Evolutionary conservation across 2,797 vertebrate species (phyloP).

Genomic region (Lagocephalus sceleratus): DNA sequence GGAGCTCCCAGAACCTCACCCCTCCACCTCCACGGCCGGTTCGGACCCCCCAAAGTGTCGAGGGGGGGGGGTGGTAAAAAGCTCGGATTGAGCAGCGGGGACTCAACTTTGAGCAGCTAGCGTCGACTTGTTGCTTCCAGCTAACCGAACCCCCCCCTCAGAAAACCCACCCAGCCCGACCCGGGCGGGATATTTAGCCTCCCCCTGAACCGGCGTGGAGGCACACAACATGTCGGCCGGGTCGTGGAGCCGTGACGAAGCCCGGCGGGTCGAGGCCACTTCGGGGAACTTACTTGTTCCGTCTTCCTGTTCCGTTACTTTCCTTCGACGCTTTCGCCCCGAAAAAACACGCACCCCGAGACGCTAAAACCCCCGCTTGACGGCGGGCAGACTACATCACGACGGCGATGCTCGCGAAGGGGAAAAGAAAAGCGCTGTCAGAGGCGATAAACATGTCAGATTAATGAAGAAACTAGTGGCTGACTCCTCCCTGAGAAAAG

Average conservation of each 20-base stretch:
- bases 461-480: conserved; percentile 63
- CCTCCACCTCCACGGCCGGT: background rate
- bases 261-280: conserved; percentile 55
- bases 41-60: too few relatives aligned
- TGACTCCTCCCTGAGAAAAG: conserved; percentile 75
- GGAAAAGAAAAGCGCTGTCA: conserved; percentile 26
- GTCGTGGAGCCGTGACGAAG: conserved; percentile 47
- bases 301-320: conserved; percentile 70
- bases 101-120: conserved; percentile 53
- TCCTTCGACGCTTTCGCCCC: conserved; percentile 54
- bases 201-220: background rate
- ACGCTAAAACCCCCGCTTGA: too few relatives aligned
- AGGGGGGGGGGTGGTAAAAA: too few relatives aligned
- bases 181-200: accelerated
- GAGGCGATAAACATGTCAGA: conserved; percentile 54
- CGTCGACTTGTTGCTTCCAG: conserved; percentile 66
- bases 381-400: conserved; percentile 67
- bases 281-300: conserved; percentile 81
- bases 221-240: background rate
- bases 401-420: too few relatives aligned
- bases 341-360: too few relatives aligned
- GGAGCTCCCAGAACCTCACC: too few relatives aligned
- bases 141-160: background rate
- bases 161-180: background rate
- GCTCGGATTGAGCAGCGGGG: conserved; percentile 54